These are phyloP conservation scores for Pogoniulus pusillus DNA, from an alignment of 2,797 vertebrate species.

Conservation along the genomic window DNA sequence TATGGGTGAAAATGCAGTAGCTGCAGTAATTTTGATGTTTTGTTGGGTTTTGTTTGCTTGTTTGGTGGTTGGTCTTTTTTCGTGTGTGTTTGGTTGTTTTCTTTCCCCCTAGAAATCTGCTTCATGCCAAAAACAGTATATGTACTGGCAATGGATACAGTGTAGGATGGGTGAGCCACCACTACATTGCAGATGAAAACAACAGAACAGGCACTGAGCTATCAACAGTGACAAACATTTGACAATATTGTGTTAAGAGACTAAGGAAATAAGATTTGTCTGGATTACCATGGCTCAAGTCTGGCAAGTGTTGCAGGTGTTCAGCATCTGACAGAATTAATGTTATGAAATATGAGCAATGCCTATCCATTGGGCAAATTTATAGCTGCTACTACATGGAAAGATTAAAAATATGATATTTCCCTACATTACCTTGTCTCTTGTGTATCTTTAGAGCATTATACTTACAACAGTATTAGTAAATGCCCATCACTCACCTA, in stretches of 20 bases:
- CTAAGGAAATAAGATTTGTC: slow-evolving; percentile 8
- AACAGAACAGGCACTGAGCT: background rate
- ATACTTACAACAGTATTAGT: background rate
- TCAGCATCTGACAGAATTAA: background rate
- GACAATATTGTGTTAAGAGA: background rate
- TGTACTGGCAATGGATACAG: background rate
- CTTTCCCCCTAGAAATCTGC: background rate
- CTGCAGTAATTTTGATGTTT: background rate
- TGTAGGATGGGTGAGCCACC: background rate
- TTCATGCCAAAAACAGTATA: background rate
- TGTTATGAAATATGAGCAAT: background rate
- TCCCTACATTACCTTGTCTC: background rate
- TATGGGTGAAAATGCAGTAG: background rate
- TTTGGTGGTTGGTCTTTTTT: too few relatives aligned
- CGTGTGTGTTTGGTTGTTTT: too few relatives aligned
- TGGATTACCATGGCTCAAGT: background rate
- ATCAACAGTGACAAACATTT: background rate
- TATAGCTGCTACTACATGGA: background rate
- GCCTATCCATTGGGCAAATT: background rate
- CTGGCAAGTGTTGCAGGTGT: background rate
- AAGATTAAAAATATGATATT: background rate
- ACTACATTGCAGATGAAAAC: background rate
- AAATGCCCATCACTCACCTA: background rate
- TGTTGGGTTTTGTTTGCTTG: too few relatives aligned
- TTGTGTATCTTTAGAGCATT: background rate